Evolutionary conservation across 2,888 invertebrate species (phyloP).

Genomic region (Cephus sareptanus): DNA sequence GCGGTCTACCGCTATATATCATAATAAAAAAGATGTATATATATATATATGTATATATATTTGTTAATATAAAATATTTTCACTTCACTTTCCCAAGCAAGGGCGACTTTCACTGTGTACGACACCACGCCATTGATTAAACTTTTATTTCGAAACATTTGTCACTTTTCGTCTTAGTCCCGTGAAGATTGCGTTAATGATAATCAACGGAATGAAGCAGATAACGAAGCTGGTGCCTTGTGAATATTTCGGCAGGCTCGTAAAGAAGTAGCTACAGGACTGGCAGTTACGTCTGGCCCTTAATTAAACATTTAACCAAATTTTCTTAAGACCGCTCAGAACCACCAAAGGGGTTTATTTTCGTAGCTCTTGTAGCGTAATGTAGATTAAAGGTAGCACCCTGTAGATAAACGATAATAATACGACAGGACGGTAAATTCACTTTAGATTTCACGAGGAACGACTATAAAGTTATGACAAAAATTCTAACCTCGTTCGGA

Average conservation of each 20-base stretch:
- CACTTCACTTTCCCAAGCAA: background rate
- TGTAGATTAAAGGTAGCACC: background rate
- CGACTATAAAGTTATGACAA: background rate
- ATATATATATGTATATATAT: background rate
- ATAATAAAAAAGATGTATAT: background rate
- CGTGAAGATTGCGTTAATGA: background rate
- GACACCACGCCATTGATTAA: background rate
- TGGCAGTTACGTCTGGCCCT: background rate
- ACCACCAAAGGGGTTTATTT: background rate
- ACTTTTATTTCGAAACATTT: background rate
- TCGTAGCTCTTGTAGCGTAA: background rate
- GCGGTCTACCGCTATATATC: background rate
- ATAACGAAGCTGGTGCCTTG: background rate
- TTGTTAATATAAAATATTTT: background rate
- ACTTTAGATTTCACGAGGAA: background rate
- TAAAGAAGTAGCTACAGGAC: background rate
- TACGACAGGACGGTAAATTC: background rate
- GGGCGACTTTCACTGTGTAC: background rate
- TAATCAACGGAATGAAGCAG: background rate
- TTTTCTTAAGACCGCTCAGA: background rate
- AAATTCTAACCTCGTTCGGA: background rate
- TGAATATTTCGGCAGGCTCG: background rate
- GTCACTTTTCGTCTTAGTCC: background rate
- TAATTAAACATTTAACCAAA: constrained; percentile 3
- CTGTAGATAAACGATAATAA: background rate